Evolutionary conservation across 2,113 vertebrate genomes (phyloP), one percentile per base, ranked within the genome.

Genomic region (Grus americana): DNA sequence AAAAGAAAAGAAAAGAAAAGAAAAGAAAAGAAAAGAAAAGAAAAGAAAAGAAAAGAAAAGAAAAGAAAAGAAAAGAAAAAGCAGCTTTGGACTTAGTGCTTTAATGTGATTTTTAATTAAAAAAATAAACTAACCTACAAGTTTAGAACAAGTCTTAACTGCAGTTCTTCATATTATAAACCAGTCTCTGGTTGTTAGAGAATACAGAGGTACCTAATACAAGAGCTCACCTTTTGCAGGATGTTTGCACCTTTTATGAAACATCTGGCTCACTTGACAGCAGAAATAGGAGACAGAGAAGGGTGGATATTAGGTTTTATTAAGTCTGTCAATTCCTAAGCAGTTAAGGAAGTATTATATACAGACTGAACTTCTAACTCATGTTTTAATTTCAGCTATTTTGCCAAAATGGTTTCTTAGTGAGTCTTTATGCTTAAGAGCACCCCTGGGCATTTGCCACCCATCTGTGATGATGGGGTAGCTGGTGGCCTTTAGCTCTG

Each of bases 271-370:
- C 57, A 22, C 36, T 0, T 61, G 55, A 49, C 65, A 81, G 49
- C 49, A 93, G 73, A 75, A 84, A 50, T 0, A 47, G 23, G 36
- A 81, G 58, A 40, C 6, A 32, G 79, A 84, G 57, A 75, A 7
- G 38, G 49, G 12, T 87, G 62, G 54, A 42, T 78, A 46, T 61
- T 49, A 32, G 44, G 9, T 85, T 95, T 93, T 83, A 81, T 83
- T 55, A 74, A 87, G 54, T 55, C 73, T 85, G 46, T 85, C 81
- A 76, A 79, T 83, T 73, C 16, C 67, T 67, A 29, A 63, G 61
- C 70, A 86, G 91, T 97, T 86, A 92, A 92, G 75, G 90, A 82
- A 84, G 26, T 36, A 4, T 93, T 81, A 81, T 50, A 79, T 68
- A 66, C 5, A 80, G 88, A 47, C 10, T 2, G 3, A 61, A 32